Conservation (phyloP, 2,113 vertebrate species). For the Ovis canadensis region DNA sequence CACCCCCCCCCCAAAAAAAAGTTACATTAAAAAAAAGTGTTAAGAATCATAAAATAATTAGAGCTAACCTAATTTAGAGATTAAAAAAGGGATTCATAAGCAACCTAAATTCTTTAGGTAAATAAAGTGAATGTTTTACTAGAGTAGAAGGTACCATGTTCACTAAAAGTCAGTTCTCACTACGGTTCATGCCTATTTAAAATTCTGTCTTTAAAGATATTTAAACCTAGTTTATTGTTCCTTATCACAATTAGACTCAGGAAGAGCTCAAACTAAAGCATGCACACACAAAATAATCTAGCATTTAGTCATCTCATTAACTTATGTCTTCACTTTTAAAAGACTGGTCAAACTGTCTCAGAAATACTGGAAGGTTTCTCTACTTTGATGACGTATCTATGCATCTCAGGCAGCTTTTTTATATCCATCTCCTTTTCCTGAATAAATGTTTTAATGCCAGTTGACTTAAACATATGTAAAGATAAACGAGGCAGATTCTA, state of each 20-base stretch:
- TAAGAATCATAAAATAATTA: slow-evolving; percentile 23
- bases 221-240: slow-evolving; percentile 38
- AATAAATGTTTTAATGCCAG: slow-evolving; percentile 23
- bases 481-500: slow-evolving; percentile 22
- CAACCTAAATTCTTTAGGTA: neutral
- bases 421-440: neutral
- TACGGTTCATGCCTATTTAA: slow-evolving; percentile 59
- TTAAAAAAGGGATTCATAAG: neutral
- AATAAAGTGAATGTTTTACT: slow-evolving; percentile 4
- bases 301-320: slow-evolving; percentile 7
- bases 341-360: neutral
- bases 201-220: slow-evolving; percentile 45
- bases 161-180: slow-evolving; percentile 21
- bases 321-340: neutral
- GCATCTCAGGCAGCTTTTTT: neutral
- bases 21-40: neutral
- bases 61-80: neutral
- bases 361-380: neutral
- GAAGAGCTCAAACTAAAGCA: slow-evolving; percentile 58
- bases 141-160: neutral
- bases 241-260: slow-evolving; percentile 28
- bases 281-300: slow-evolving; percentile 58
- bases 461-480: slow-evolving; percentile 1
- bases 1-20: neutral
- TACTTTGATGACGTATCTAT: neutral